These are phyloP conservation scores for Gymnosoma rotundatum DNA, from an alignment of 2,888 invertebrate species.

Conservation along the genomic window DNA sequence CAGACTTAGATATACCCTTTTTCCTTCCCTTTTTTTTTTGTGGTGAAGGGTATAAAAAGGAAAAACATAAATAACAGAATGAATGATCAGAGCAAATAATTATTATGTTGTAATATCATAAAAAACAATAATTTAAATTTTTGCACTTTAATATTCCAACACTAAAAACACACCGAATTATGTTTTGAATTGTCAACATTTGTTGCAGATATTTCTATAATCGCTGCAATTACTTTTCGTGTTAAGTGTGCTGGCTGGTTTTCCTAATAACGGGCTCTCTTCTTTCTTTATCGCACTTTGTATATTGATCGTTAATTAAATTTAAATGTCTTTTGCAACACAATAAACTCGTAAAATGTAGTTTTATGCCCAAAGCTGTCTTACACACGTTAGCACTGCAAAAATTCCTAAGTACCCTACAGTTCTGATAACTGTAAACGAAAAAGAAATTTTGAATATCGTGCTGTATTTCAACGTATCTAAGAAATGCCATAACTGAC, in stretches of 20 bases:
- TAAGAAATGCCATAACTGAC: no score
- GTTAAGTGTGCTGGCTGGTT: constrained; percentile 34
- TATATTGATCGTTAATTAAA: constrained; percentile 35
- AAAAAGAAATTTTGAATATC: no score
- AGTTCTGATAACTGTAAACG: background rate
- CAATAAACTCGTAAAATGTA: constrained; percentile 37
- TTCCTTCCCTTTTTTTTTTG: no score
- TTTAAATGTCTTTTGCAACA: constrained; percentile 42
- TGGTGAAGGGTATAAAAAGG: no score
- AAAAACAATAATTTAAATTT: background rate
- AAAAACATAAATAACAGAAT: no score
- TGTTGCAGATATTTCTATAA: constrained; percentile 62
- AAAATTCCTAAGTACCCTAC: background rate
- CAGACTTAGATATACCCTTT: no score
- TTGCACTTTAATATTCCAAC: background rate
- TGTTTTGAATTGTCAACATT: constrained; percentile 36
- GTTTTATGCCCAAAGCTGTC: constrained; percentile 5
- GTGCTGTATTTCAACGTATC: no score
- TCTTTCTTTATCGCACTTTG: background rate
- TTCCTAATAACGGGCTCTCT: background rate
- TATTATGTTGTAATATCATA: background rate
- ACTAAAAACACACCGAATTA: background rate
- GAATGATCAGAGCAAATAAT: no score
- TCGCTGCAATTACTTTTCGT: constrained; percentile 55
- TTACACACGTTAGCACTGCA: background rate